Base-by-base conservation (phyloP, 1,140 invertebrate genomes). In the Papilio glaucus region DNA sequence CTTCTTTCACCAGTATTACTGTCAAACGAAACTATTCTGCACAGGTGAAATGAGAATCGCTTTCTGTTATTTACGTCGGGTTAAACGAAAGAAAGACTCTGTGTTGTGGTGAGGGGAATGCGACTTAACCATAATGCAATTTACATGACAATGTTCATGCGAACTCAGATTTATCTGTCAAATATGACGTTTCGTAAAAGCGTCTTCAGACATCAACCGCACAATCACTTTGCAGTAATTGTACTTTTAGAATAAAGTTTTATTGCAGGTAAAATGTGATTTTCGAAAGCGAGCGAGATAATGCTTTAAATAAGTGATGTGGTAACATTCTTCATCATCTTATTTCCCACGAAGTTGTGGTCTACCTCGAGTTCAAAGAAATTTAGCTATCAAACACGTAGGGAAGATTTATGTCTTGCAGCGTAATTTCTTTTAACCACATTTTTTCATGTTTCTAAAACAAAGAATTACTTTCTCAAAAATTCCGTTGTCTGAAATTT, bases 231-330 rank as follows among this genome's bases (percentile, higher is more conserved):
- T 18, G 7, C 9, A 10, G 33, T 41, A 21, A 63, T 33, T 41
- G 62, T 41, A 18, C 37, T 18, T 6, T 39, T 37, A 67, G 0
- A 71, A 38, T 61, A 60, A 62, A 33, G 24, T 69, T 4, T 60
- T n/a, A 37, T 37, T 65, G 45, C 8, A 60, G n/a, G 39, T n/a
- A 39, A 71, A 74, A 72, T 68, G 62, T 37, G 61, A 45, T 76
- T 72, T 67, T 75, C 67, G 78, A 83, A 84, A 87, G 78, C 80
- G 37, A 76, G 70, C 63, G 80, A 83, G 75, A 82, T 83, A 85
- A 85, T 72, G 65, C 67, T 76, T 82, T 77, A 79, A 85, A 87
- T 83, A 78, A n/a, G 72, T 70, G 72, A 83, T 82, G 79, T 82
- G 77, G 75, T 73, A 72, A 83, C 77, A 87, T 81, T 79, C 77